phyloP scores from a whole-genome alignment of 2,113 vertebrate species.

The Anolis sagrei region DNA sequence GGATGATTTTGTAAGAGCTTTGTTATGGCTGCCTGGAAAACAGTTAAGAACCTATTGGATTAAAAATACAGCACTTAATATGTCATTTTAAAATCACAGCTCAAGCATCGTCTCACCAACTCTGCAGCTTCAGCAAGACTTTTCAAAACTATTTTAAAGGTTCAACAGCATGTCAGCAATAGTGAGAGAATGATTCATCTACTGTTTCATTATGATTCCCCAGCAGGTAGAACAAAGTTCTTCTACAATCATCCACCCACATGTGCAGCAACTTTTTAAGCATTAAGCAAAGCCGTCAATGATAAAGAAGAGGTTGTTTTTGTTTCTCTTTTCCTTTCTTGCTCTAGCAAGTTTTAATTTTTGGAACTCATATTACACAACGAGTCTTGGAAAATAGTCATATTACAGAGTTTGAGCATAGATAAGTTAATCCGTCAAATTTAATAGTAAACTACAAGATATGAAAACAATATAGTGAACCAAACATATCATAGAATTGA shows the following conservation, averaged over 20 bases:
- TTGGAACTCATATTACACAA: neutral
- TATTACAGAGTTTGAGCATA: neutral
- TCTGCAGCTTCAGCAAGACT: neutral
- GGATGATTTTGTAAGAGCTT: constrained; percentile 24
- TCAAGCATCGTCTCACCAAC: neutral
- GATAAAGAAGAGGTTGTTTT: neutral
- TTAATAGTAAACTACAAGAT: constrained; percentile 15
- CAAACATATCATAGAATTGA: neutral
- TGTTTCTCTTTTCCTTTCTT: neutral
- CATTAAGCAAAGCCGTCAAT: neutral
- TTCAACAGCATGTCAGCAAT: neutral
- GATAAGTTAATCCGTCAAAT: neutral
- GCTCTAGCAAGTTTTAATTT: neutral
- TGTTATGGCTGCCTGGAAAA: constrained; percentile 3
- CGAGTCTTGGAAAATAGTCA: neutral
- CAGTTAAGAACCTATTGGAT: constrained; percentile 10
- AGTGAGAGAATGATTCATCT: neutral
- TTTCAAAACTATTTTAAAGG: neutral
- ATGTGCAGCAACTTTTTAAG: neutral
- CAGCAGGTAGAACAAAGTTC: constrained; percentile 16
- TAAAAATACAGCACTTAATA: neutral
- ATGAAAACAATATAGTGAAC: neutral
- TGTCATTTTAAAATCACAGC: constrained; percentile 11
- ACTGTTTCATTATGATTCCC: neutral
- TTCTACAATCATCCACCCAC: neutral